Base-by-base conservation (phyloP, 2,888 invertebrate species). In the Pandemis corylana region DNA sequence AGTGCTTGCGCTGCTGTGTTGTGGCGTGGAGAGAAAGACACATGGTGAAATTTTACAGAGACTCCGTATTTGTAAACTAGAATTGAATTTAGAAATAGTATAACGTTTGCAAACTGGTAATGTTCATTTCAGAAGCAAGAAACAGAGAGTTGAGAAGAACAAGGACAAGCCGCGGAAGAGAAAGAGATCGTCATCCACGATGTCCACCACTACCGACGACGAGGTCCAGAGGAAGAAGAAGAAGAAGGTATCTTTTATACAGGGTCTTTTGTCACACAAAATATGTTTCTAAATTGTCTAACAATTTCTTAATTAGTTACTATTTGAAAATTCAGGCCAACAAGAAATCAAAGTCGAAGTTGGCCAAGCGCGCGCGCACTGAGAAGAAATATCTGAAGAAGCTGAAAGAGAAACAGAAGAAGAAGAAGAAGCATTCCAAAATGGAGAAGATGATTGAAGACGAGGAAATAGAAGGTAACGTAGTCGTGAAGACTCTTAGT, bases 301-400 rank as follows among this genome's bases (percentile, higher is more conserved):
- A 36, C 28, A 36, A 36, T 36, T 36, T 36, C 4, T 36, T 36
- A 36, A 36, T 36, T 36, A 36, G 15, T 15, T 41, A 10, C n/a
- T 7, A 12, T 49, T 51, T 44, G 2, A 56, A 56, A 20, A 80
- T 77, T 28, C 78, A 93, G 92, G 86, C 84, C 9, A 84, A 76
- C 12, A 91, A 87, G 62, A 92, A 87, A 80, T 91, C 89, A 74
- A 92, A 89, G 78, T 88, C 84, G 76, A 90, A 85, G 66, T 64
- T 78, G 5, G 61, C 77, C 0, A 84, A 85, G 62, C 75, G 76
- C n/a, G 80, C 81, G 12, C 83, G 81, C 49, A 59, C 80, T 0
- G 81, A 80, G 5, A 81, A 83, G 6, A 84, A 82, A 2, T 82
- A 28, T 83, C 85, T 12, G 84, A 85, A 28, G 81, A 84, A 7